phyloP scores from a whole-genome alignment of 2,113 vertebrate genomes.

The Porphyrio hochstetteri region DNA sequence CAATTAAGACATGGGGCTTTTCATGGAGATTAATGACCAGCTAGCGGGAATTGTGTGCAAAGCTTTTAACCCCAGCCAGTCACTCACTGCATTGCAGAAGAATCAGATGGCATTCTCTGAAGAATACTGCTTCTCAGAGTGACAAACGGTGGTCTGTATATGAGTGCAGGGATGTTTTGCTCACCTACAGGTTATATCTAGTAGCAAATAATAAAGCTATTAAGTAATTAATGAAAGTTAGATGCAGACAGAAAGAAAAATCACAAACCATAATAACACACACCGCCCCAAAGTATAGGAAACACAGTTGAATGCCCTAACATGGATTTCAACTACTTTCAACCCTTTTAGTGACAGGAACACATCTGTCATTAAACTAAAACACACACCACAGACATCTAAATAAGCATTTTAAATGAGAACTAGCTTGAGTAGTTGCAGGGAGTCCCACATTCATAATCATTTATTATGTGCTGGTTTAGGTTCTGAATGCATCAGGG shows the following conservation, averaged over 20 bases:
- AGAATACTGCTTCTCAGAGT: slow-evolving; percentile 1
- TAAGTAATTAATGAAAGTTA: neutral
- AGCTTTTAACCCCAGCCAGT: slow-evolving; percentile 44
- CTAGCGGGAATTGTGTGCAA: slow-evolving; percentile 11
- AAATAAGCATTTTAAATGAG: neutral
- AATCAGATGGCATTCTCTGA: neutral
- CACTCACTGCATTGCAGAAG: slow-evolving; percentile 22
- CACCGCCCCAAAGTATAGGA: neutral
- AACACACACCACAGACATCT: neutral
- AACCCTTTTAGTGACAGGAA: neutral
- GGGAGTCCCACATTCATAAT: neutral
- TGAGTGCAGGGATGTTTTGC: neutral
- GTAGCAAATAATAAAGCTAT: neutral
- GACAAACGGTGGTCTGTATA: neutral
- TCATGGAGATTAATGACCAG: slow-evolving; percentile 58
- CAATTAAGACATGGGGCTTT: slow-evolving; percentile 48
- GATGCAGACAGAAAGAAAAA: neutral
- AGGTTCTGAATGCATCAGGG: neutral
- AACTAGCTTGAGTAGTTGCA: neutral
- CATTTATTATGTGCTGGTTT: neutral
- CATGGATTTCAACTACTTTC: neutral
- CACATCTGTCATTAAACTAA: neutral
- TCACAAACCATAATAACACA: neutral
- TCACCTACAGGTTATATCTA: neutral
- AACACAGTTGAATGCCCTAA: neutral